Conservation (phyloP, 2,113 vertebrate species). For the Gallinago media region DNA sequence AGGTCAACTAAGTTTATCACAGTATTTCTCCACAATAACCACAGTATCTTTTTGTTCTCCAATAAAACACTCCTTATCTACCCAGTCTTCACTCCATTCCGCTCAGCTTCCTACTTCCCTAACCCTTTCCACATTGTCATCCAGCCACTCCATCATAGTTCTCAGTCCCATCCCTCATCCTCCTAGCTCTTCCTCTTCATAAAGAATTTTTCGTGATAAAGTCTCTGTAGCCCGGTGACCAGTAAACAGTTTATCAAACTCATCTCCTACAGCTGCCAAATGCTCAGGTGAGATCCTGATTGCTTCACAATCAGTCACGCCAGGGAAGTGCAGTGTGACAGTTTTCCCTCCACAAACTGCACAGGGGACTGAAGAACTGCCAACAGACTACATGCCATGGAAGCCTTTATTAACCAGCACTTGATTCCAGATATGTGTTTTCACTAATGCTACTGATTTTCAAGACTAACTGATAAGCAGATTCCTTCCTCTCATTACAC, state of each 20-base stretch:
- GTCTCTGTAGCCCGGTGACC: not conserved
- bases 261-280: not conserved
- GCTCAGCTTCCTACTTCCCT: not conserved
- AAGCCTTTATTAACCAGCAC: not conserved
- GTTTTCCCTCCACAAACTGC: not conserved
- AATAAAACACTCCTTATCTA: not conserved
- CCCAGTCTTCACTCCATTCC: not conserved
- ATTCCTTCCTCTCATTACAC: not conserved
- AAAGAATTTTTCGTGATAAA: fast-evolving
- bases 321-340: not conserved
- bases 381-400: not conserved
- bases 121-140: not conserved
- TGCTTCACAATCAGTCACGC: not conserved
- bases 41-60: not conserved
- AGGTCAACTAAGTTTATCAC: not conserved
- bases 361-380: not conserved
- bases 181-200: not conserved
- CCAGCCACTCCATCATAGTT: not conserved
- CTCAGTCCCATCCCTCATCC: not conserved
- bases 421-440: not conserved
- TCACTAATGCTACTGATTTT: not conserved
- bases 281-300: not conserved
- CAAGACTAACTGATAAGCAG: not conserved
- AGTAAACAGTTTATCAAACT: not conserved
- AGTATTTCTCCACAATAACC: not conserved